Percentiles rank a stretch among this genome's conserved stretches.
Evolutionary conservation across 2,113 vertebrate genomes (phyloP).

Genomic region (Mormyrus iriodes): DNA sequence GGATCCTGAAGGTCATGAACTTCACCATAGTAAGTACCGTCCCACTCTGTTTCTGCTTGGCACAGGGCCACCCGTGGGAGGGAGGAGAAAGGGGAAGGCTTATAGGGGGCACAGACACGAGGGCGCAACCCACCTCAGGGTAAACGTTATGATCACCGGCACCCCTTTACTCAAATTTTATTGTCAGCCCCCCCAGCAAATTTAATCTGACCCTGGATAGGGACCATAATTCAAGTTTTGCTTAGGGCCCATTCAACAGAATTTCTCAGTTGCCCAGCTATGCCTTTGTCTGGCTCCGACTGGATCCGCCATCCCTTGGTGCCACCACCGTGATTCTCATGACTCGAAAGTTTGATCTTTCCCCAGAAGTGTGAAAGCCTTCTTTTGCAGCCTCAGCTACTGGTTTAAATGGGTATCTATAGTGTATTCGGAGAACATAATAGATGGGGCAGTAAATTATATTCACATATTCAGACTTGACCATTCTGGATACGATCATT

Average conservation of each 20-base stretch:
- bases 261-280: not conserved
- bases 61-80: not conserved
- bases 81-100: no score
- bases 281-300: not conserved
- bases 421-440: not conserved
- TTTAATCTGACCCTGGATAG: not conserved
- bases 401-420: not conserved
- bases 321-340: not conserved
- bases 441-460: not conserved
- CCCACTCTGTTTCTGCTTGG: not conserved
- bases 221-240: not conserved
- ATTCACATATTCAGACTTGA: constrained; percentile 1
- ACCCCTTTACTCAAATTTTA: not conserved
- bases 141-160: not conserved
- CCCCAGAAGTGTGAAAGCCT: not conserved
- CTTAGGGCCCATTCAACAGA: not conserved
- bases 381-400: not conserved
- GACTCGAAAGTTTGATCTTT: not conserved
- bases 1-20: constrained; percentile 99
- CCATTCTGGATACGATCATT: not conserved
- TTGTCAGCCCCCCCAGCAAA: not conserved
- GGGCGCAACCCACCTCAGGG: not conserved
- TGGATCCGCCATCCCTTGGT: not conserved
- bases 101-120: not conserved
- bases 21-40: constrained; percentile 92